Conservation (phyloP, 2,888 invertebrate species). For the Stenolophus ochropezus region DNA sequence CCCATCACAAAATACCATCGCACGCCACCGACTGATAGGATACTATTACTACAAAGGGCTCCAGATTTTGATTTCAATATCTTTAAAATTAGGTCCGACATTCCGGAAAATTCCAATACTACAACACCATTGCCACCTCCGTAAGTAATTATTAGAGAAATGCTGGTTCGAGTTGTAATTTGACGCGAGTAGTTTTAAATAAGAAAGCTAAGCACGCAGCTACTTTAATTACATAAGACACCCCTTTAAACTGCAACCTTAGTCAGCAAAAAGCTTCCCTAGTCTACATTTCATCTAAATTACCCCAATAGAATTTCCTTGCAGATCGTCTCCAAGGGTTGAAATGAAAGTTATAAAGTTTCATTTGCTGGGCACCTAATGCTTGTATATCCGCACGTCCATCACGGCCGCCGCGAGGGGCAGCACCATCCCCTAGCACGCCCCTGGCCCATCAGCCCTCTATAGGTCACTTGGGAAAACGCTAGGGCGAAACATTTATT, state of each 20-base stretch:
- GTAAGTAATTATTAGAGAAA: too few species aligned
- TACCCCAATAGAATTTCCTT: constrained; percentile 37
- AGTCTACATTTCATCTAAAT: constrained; percentile 25
- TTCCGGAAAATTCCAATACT: too few species aligned
- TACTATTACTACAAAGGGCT: too few species aligned
- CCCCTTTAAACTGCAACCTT: not conserved
- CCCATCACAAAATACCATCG: too few species aligned
- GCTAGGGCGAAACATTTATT: constrained; percentile 52
- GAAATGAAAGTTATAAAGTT: constrained; percentile 43
- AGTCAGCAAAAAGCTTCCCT: constrained; percentile 8
- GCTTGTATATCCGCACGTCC: constrained; percentile 9
- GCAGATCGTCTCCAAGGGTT: constrained; percentile 35
- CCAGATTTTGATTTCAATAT: too few species aligned
- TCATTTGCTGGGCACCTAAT: constrained; percentile 20
- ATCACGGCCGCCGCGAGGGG: not conserved
- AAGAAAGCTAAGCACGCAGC: not conserved
- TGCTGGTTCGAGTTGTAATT: not conserved
- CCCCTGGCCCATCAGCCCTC: constrained; percentile 17
- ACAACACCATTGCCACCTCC: too few species aligned
- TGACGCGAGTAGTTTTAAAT: not conserved
- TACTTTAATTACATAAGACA: constrained; percentile 19
- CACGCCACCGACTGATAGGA: too few species aligned
- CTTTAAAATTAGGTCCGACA: too few species aligned
- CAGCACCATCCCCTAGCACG: not conserved
- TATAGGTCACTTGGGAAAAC: constrained; percentile 56